These are phyloP conservation scores for Leptodactylus fuscus DNA, from an alignment of 2,113 vertebrate species.

Conservation along the genomic window DNA sequence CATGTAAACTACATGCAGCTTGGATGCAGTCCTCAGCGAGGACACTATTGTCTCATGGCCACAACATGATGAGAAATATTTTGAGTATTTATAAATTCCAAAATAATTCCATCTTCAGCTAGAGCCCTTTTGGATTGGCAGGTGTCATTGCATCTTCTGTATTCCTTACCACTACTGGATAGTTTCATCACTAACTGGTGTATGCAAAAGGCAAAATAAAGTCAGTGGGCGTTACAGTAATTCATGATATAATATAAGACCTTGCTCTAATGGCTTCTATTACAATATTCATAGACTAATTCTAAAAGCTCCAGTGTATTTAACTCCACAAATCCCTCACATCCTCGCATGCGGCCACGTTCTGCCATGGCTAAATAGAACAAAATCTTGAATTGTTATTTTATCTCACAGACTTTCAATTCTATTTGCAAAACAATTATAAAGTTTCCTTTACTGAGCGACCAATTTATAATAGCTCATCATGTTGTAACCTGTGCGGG, in stretches of 20 bases:
- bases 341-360: background rate
- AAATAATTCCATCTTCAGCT: background rate
- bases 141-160: background rate
- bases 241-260: background rate
- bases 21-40: too few relatives aligned
- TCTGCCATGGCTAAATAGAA: background rate
- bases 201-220: too few relatives aligned
- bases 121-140: too few relatives aligned
- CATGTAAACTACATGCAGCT: too few relatives aligned
- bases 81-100: background rate
- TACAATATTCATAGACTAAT: background rate
- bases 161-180: too few relatives aligned
- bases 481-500: constrained; percentile 34
- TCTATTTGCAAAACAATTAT: constrained; percentile 24
- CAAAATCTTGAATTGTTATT: background rate
- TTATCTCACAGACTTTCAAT: background rate
- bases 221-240: background rate
- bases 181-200: too few relatives aligned
- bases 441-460: constrained; percentile 31
- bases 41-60: too few relatives aligned
- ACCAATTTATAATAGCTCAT: constrained; percentile 45
- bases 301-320: background rate
- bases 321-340: background rate
- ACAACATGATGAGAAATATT: too few relatives aligned
- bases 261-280: background rate